Percentiles rank a stretch among this genome's conserved stretches.
phyloP scores from a whole-genome alignment of 2,797 vertebrate species.

The Muraenolepis orangiensis region DNA sequence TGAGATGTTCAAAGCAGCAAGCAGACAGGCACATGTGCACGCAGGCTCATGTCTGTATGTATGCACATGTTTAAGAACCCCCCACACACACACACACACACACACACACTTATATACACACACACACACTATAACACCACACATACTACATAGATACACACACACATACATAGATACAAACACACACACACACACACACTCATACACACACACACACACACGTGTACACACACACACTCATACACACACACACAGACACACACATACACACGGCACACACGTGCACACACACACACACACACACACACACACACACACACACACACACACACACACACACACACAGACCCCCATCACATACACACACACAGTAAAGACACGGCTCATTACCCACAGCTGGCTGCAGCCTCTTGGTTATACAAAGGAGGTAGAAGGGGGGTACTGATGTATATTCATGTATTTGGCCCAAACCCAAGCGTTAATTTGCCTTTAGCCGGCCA shows the following conservation, averaged over 20 bases:
- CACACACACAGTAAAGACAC: constrained; percentile 52
- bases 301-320: background rate
- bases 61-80: constrained; percentile 45
- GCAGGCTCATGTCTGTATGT: constrained; percentile 12
- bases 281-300: constrained; percentile 25
- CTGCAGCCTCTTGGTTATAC: constrained; percentile 74
- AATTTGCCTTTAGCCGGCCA: constrained; percentile 87
- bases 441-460: constrained; percentile 80
- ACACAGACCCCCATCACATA: background rate
- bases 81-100: constrained; percentile 8
- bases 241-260: background rate
- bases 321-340: background rate
- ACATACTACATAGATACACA: constrained; percentile 21
- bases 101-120: background rate
- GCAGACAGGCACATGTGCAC: constrained; percentile 51
- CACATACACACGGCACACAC: constrained; percentile 16
- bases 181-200: background rate
- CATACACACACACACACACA: constrained; percentile 17
- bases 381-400: constrained; percentile 77
- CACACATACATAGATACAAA: constrained; percentile 11
- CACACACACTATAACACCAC: constrained; percentile 16
- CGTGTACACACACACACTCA: constrained; percentile 12
- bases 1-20: constrained; percentile 75
- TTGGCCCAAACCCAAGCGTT: constrained; percentile 84
- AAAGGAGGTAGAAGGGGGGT: constrained; percentile 72